Evolutionary conservation across 2,113 vertebrate species (phyloP).

Genomic region (Spheniscus mendiculus): DNA sequence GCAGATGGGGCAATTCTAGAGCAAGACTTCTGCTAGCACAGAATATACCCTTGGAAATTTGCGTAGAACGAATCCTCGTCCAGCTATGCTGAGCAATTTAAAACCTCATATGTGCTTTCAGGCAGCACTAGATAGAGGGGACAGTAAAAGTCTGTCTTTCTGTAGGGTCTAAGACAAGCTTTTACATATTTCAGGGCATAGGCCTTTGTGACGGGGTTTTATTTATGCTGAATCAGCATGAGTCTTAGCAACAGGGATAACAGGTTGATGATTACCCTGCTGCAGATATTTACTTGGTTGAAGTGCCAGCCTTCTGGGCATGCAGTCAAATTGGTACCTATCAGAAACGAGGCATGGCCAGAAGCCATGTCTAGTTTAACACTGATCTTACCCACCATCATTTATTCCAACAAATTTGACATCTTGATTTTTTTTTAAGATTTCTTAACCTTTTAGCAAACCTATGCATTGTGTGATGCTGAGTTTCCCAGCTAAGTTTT

Average conservation of each 20-base stretch:
- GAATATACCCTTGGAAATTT: not conserved
- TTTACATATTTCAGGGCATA: not conserved
- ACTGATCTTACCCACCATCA: not conserved
- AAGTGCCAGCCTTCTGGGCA: not conserved
- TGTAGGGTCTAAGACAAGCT: not conserved
- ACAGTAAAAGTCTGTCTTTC: not conserved
- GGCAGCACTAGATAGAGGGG: not conserved
- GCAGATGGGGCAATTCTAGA: not conserved
- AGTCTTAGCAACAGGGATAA: not conserved
- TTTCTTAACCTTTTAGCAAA: not conserved
- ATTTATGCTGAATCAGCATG: not conserved
- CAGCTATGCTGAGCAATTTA: not conserved
- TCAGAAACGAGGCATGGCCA: not conserved
- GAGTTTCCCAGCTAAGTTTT: not conserved
- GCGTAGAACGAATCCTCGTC: fast-evolving
- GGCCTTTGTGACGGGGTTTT: not conserved
- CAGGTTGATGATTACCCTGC: not conserved
- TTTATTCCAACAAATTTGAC: not conserved
- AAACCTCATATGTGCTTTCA: fast-evolving
- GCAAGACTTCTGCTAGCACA: not conserved
- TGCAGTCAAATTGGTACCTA: not conserved
- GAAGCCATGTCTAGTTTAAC: not conserved
- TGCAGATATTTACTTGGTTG: not conserved
- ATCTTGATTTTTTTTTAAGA: not conserved
- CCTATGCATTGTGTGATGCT: not conserved